phyloP scores from a whole-genome alignment of 2,113 vertebrate genomes.

The Atlantisia rogersi region DNA sequence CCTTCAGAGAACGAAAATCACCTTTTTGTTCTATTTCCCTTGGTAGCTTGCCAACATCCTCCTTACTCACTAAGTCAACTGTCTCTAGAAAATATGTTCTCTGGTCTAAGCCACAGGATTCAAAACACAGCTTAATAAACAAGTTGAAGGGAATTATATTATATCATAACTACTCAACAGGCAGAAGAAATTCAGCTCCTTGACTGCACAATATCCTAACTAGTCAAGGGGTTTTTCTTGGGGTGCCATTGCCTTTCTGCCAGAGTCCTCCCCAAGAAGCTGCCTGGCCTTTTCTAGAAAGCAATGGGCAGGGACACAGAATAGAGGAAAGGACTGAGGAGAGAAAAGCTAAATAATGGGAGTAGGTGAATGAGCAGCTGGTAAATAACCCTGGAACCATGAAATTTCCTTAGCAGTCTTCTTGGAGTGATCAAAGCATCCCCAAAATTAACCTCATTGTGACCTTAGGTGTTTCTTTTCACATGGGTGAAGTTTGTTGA shows the following conservation, averaged over 20 bases:
- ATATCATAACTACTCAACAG: not conserved
- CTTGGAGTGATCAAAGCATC: not conserved
- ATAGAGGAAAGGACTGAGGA: not conserved
- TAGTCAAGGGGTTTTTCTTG: not conserved
- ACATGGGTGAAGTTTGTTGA: not conserved
- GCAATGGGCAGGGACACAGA: not conserved
- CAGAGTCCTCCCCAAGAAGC: not conserved
- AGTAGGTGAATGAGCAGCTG: not conserved
- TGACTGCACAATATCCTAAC: not conserved
- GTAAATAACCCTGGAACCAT: not conserved
- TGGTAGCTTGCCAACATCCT: conserved; percentile 12
- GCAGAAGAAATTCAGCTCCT: not conserved
- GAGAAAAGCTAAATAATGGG: not conserved
- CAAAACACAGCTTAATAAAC: not conserved
- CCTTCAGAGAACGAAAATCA: conserved; percentile 16
- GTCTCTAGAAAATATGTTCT: not conserved
- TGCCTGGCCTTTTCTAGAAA: not conserved
- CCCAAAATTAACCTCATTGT: not conserved
- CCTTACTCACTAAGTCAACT: not conserved
- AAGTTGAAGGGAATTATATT: not conserved
- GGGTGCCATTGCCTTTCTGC: not conserved
- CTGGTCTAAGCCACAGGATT: not conserved
- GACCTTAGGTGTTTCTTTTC: not conserved
- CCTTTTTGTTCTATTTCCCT: conserved; percentile 18
- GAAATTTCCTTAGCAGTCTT: not conserved